Evolutionary conservation across 2,113 vertebrate species (phyloP), one percentile per base, ranked within the genome.

Genomic region (Melanocharis versteri): DNA sequence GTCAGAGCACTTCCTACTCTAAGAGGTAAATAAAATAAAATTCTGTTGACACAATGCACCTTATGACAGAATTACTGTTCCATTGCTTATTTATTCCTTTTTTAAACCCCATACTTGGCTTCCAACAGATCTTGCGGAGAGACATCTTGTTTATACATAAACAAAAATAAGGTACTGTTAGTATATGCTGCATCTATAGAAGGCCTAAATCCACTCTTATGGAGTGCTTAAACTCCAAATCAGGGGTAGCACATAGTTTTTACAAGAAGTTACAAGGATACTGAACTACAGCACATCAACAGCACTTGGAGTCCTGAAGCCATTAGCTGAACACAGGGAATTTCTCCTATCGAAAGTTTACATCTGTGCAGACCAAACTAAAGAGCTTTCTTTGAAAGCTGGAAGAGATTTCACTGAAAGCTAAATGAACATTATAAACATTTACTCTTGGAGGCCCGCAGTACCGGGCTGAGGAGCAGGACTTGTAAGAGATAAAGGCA

Each of bases 341-440:
- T 82, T 88, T 85, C 31, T 51, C 61, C 68, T 70, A 54, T 53
- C 44, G 7, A 56, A 71, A 80, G 87, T 86, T 73, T 89, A 90
- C 65, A 80, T 91, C 80, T 68, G 39, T 35, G 21, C 69, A 94
- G 95, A 75, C 54, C 53, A 60, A 95, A 78, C 48, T 37, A 89
- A 92, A 94, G 76, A 83, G 64, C 60, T 93, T 95, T 75, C 86
- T 96, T 96, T 93, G 64, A 89, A 93, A 96, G 76, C 1, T 95
- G 61, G 72, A 93, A 90, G 47, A 89, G 37, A 92, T 93, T 90
- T 93, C 72, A 90, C 86, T 5, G 4, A 90, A 93, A 94, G 40
- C 61, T 75, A 90, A 78, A 90, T 60, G 40, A 94, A 69, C 40
- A 18, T 79, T 82, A 89, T 84, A 96, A 94, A 96, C 96, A 78